Base-by-base conservation (phyloP, 2,888 invertebrate genomes). In the Pilophorus perplexus region DNA sequence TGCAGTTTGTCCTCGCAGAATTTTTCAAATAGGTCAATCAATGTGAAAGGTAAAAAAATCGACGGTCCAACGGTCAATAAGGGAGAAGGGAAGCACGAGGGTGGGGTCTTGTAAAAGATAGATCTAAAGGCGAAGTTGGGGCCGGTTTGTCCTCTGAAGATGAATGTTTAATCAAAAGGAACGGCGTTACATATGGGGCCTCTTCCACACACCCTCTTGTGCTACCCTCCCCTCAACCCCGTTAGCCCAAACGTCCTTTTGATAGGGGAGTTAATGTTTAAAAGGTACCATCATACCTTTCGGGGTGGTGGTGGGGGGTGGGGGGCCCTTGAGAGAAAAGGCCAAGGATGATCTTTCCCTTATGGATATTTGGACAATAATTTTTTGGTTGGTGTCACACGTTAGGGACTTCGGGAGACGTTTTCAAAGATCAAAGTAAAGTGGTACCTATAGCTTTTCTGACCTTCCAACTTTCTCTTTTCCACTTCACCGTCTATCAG, bases 111-210 rank as follows among this genome's bases (percentile, higher is more conserved):
- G 44, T 60, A 60, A 60, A 60, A 60, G 60, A 60, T 60, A 46
- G 46, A 60, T 60, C 60, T 46, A 27, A 60, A 60, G 60, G 64
- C 50, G 14, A 64, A 50, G 50, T 64, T 48, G 25, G 38, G 52
- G 28, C 33, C 48, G 64, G 52, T 50, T 22, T 18, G 64, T 48
- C 38, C 52, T 33, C 50, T n/a, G 48, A 64, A 64, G 52, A 64
- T 64, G 64, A 64, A 64, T 64, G 52, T 64, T 64, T 64, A 50
- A 64, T 64, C 64, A 52, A 64, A 64, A 64, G 52, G 48, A 64
- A 50, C 52, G 37, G 48, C 37, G 48, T 37, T 64, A 50, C 64
- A 64, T 64, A 64, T 60, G 60, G 44, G 27, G 60, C 22, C 60
- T 18, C 28, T 23, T 52, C 52, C 14, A n/a, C n/a, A n/a, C n/a